Conservation (phyloP, 2,797 vertebrate species). For the Cichlasoma orientale region DNA sequence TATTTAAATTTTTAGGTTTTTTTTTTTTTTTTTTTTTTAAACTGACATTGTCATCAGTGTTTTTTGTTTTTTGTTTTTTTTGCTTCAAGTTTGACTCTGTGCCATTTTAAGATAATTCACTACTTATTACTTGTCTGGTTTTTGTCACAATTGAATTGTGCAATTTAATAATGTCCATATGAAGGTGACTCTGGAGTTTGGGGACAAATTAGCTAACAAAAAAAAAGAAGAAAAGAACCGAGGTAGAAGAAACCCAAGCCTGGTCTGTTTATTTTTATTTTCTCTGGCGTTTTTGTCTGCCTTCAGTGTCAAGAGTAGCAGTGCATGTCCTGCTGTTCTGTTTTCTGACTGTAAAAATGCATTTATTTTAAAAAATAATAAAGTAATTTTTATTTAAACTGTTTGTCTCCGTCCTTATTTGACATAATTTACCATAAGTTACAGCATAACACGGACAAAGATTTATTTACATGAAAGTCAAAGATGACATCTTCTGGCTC, state of each 20-base stretch:
- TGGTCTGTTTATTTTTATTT: constrained; percentile 42
- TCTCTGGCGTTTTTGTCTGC: constrained; percentile 63
- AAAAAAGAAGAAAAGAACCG: constrained; percentile 20
- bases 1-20: no score
- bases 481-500: no score
- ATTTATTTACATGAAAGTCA: no score
- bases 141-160: constrained; percentile 56
- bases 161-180: constrained; percentile 56
- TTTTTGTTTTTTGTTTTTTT: not conserved
- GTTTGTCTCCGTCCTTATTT: not conserved
- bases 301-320: constrained; percentile 72
- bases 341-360: constrained; percentile 85
- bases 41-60: constrained; percentile 2
- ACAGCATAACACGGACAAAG: not conserved
- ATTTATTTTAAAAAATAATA: constrained; percentile 85
- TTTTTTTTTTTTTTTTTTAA: no score
- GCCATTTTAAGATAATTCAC: constrained; percentile 46
- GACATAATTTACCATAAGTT: not conserved
- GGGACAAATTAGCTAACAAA: constrained; percentile 64
- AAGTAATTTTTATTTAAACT: constrained; percentile 85
- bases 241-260: constrained; percentile 59
- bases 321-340: constrained; percentile 80
- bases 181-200: constrained; percentile 77
- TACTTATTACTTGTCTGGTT: constrained; percentile 28
- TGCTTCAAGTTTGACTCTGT: constrained; percentile 41